A percentile compares a stretch with the other conserved stretches of the same genome.
These are phyloP conservation scores for Rhagium mordax DNA, from an alignment of 2,888 invertebrate species.

Conservation along the genomic window DNA sequence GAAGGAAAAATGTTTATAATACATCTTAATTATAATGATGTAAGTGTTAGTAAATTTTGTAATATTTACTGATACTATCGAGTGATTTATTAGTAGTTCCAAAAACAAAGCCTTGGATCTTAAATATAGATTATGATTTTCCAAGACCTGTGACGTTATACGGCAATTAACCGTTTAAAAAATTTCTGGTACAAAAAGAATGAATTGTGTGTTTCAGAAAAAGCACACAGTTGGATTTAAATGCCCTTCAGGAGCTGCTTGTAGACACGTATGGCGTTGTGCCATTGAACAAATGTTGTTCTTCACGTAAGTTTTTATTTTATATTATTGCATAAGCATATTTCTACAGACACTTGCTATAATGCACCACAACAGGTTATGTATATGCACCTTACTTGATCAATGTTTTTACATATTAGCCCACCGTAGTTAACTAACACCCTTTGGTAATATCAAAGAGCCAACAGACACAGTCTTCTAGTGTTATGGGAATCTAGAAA, in stretches of 20 bases:
- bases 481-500: no score
- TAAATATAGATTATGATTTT: no score
- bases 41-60: constrained; percentile 69
- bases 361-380: constrained; percentile 18
- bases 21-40: constrained; percentile 93
- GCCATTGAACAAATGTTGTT: constrained; percentile 98
- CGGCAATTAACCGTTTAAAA: no score
- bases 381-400: constrained; percentile 5
- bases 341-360: not conserved
- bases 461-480: no score
- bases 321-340: constrained; percentile 6
- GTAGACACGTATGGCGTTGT: constrained; percentile 97
- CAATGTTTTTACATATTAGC: not conserved
- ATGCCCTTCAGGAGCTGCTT: constrained; percentile 92
- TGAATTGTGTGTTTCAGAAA: constrained; percentile 76
- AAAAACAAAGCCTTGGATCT: not conserved
- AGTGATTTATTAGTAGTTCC: not conserved
- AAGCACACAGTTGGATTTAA: constrained; percentile 96
- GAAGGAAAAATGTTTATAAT: constrained; percentile 98
- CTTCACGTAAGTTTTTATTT: constrained; percentile 86
- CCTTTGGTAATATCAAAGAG: no score
- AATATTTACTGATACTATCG: not conserved
- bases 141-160: no score
- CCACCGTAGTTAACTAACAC: not conserved
- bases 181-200: not conserved